These are phyloP conservation scores for Enteromius fasciolatus DNA, from an alignment of 2,797 vertebrate genomes.

Conservation along the genomic window DNA sequence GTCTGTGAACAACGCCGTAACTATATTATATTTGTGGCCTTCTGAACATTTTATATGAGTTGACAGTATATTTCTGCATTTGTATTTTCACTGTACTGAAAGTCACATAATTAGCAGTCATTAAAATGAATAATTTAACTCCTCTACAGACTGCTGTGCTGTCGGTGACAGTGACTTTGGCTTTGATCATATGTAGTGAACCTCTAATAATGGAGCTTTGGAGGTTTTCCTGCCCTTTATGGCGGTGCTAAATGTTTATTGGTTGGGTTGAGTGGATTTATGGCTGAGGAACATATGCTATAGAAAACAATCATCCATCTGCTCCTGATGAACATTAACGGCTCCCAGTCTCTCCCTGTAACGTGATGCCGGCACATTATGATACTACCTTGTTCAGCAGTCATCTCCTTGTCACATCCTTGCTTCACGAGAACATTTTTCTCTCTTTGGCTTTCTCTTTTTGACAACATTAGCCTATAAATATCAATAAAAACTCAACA, in stretches of 20 bases:
- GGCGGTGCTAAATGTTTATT: neutral
- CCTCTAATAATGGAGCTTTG: neutral
- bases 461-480: neutral
- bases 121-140: conserved; percentile 7
- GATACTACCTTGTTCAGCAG: conserved; percentile 13
- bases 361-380: conserved; percentile 23
- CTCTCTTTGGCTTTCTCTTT: neutral
- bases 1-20: neutral
- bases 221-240: neutral
- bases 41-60: neutral
- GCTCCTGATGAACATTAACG: conserved; percentile 54
- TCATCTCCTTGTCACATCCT: neutral
- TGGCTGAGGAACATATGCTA: neutral
- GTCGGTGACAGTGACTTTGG: neutral
- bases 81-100: neutral
- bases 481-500: neutral
- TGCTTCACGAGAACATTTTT: conserved; percentile 2
- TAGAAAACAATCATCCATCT: conserved; percentile 22
- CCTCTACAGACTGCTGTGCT: neutral
- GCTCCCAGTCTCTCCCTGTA: conserved; percentile 71
- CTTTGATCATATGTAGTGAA: neutral
- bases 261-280: neutral
- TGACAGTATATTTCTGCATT: neutral
- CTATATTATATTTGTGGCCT: neutral
- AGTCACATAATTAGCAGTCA: neutral